phyloP scores from a whole-genome alignment of 2,113 vertebrate species.

The Pelobates fuscus region DNA sequence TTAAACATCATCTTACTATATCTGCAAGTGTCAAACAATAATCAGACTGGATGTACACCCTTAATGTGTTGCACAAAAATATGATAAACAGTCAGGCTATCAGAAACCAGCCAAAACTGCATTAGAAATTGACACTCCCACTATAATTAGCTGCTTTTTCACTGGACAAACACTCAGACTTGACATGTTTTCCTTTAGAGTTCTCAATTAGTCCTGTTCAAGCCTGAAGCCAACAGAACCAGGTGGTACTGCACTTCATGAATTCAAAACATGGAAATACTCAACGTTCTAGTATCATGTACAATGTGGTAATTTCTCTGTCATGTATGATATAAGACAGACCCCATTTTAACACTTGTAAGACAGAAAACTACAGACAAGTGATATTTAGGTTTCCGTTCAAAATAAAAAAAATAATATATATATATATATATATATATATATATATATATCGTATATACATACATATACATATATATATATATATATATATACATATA shows the following conservation, averaged over 20 bases:
- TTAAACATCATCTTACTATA: background rate
- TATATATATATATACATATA: too few relatives aligned
- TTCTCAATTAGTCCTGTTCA: slow-evolving; percentile 38
- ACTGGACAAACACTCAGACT: slow-evolving; percentile 30
- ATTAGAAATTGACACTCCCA: slow-evolving; percentile 29
- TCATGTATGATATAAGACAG: slow-evolving; percentile 1
- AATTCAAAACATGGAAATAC: slow-evolving; percentile 18
- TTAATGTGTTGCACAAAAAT: slow-evolving; percentile 4
- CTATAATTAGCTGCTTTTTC: slow-evolving; percentile 49
- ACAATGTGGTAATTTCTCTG: background rate
- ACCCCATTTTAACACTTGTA: slow-evolving; percentile 19
- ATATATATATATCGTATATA: too few relatives aligned
- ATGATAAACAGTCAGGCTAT: background rate
- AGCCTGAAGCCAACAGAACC: slow-evolving; percentile 33
- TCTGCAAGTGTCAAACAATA: slow-evolving; percentile 2
- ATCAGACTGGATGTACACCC: slow-evolving; percentile 19
- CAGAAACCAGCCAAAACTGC: slow-evolving; percentile 8
- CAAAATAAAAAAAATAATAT: too few relatives aligned
- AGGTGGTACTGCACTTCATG: slow-evolving; percentile 23
- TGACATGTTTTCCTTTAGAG: slow-evolving; percentile 54
- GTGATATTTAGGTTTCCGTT: too few relatives aligned
- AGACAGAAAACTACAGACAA: too few relatives aligned
- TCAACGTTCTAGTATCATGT: slow-evolving; percentile 8
- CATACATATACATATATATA: too few relatives aligned
- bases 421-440: too few relatives aligned